Conservation (phyloP, 1,140 invertebrate species). For the Panagrolaimus sp. region DNA sequence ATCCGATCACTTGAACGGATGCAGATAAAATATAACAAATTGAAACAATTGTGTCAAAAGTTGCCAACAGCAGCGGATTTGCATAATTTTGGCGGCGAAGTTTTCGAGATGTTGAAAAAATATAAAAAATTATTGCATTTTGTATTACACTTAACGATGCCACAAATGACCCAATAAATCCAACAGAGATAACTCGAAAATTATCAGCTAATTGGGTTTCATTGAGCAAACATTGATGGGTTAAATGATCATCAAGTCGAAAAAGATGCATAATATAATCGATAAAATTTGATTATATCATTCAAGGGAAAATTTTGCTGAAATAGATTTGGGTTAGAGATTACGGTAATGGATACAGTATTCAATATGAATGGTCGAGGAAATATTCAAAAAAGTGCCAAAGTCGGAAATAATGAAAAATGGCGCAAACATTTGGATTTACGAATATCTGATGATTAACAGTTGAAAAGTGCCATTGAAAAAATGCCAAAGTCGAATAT, state of each 20-base stretch:
- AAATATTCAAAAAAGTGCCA: too few species aligned
- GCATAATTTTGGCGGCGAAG: constrained; percentile 53
- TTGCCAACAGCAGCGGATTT: constrained; percentile 47
- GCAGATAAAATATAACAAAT: constrained; percentile 42
- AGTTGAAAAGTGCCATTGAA: too few species aligned
- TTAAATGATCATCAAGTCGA: constrained; percentile 20
- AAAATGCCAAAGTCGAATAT: too few species aligned
- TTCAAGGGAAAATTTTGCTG: too few species aligned
- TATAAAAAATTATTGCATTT: constrained; percentile 50
- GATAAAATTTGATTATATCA: too few species aligned
- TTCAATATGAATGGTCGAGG: too few species aligned
- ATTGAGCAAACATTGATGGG: constrained; percentile 21
- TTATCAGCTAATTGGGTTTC: constrained; percentile 18
- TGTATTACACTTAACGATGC: constrained; percentile 24
- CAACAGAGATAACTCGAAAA: constrained; percentile 22
- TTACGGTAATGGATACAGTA: too few species aligned
- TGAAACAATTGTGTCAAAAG: constrained; percentile 46
- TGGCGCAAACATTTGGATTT: too few species aligned
- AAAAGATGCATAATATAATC: constrained; percentile 27
- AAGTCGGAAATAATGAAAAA: too few species aligned
- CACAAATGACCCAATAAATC: constrained; percentile 15
- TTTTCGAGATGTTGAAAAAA: constrained; percentile 51
- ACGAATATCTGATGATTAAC: too few species aligned
- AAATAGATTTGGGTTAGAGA: too few species aligned
- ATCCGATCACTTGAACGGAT: constrained; percentile 43